phyloP scores from a whole-genome alignment of 2,888 invertebrate genomes.

The Tanypteryx hageni region DNA sequence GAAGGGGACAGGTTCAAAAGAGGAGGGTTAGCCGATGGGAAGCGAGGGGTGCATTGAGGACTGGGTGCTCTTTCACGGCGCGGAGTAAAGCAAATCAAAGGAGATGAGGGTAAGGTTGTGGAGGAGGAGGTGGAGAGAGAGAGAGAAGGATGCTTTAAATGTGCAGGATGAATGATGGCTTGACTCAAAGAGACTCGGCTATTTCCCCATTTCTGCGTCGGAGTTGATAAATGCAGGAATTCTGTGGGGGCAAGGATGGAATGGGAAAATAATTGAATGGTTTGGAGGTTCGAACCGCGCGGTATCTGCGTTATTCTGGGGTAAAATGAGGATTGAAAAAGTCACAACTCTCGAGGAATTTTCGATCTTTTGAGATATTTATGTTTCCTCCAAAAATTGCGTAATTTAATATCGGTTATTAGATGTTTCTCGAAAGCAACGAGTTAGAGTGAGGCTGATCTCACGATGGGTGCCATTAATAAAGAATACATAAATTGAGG shows the following conservation, averaged over 20 bases:
- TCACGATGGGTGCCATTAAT: no score
- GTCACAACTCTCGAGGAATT: no score
- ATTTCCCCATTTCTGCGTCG: conserved; percentile 1
- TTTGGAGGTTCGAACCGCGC: neutral
- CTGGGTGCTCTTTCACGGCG: conserved; percentile 7
- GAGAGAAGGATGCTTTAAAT: neutral
- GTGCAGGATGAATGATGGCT: neutral
- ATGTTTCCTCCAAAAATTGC: no score
- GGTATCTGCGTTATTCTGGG: neutral
- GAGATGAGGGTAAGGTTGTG: neutral
- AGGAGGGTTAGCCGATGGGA: no score
- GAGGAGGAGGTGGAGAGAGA: neutral
- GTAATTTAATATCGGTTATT: no score
- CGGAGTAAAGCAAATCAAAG: neutral
- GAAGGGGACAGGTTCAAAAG: no score
- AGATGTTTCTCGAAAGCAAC: no score
- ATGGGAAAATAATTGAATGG: neutral
- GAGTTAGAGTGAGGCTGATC: no score
- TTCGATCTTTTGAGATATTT: no score
- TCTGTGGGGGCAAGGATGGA: neutral
- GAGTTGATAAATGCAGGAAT: neutral
- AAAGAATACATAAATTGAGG: no score
- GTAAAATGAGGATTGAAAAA: no score
- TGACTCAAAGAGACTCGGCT: neutral
- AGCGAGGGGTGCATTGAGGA: no score